phyloP scores from a whole-genome alignment of 2,888 invertebrate species.

The Zele albiditarsus region DNA sequence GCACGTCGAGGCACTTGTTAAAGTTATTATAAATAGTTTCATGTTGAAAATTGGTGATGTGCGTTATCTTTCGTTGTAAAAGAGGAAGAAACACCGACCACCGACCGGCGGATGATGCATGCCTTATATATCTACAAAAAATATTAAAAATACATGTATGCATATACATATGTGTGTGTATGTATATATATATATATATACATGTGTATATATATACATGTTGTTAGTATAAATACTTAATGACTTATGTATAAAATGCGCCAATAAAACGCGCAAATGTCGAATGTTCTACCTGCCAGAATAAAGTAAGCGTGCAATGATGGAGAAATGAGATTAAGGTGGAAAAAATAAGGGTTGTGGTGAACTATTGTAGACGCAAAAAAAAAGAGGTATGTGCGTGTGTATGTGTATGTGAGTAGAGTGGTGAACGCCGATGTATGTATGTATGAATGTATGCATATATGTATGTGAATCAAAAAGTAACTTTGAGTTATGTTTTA shows the following conservation, averaged over 20 bases:
- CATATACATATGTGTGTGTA: background rate
- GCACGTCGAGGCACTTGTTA: constrained; percentile 60
- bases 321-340: background rate
- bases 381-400: constrained; percentile 36
- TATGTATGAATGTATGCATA: constrained; percentile 23
- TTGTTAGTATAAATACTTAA: constrained; percentile 27
- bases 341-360: background rate
- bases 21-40: constrained; percentile 55
- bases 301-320: constrained; percentile 31
- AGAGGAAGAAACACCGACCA: constrained; percentile 56
- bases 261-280: constrained; percentile 29
- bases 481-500: background rate
- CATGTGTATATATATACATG: constrained; percentile 50
- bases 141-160: constrained; percentile 42
- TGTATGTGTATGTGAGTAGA: constrained; percentile 40
- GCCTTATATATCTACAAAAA: constrained; percentile 65
- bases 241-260: constrained; percentile 17
- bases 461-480: constrained; percentile 8
- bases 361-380: background rate
- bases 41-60: constrained; percentile 46
- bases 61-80: constrained; percentile 27
- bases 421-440: constrained; percentile 39
- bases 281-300: constrained; percentile 43
- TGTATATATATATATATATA: constrained; percentile 43
- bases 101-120: constrained; percentile 64